A percentile compares a stretch with the other conserved stretches of the same genome.
phyloP scores from a whole-genome alignment of 92 coral and sea anemone species.

The Galaxea fascicularis region DNA sequence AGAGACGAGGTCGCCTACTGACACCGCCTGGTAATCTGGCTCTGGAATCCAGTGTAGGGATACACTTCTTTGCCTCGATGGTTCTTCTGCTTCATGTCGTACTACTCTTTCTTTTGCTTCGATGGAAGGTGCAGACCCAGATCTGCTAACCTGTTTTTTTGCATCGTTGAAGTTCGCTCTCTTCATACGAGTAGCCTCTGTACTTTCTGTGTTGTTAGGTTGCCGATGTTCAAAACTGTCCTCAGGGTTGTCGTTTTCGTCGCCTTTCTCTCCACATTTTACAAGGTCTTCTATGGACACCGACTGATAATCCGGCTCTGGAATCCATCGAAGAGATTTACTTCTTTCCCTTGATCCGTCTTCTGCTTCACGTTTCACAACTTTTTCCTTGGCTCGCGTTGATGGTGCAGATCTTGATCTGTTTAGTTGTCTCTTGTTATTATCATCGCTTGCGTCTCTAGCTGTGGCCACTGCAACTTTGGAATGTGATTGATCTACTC shows the following conservation, averaged over 20 bases:
- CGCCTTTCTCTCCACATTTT: neutral
- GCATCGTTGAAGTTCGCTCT: neutral
- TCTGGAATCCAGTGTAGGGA: slow-evolving; percentile 61
- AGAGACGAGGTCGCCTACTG: slow-evolving; percentile 35
- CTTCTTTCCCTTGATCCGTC: neutral
- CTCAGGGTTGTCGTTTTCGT: neutral
- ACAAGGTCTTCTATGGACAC: slow-evolving; percentile 38
- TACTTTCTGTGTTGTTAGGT: neutral
- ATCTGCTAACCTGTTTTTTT: slow-evolving; percentile 50
- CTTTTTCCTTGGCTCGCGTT: slow-evolving; percentile 44
- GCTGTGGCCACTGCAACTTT: neutral
- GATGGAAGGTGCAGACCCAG: slow-evolving; percentile 74
- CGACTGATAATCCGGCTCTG: slow-evolving; percentile 67
- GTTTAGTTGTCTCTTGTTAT: slow-evolving; percentile 22
- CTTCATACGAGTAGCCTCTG: neutral
- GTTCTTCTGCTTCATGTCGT: neutral
- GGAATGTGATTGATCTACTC: neutral
- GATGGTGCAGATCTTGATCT: slow-evolving; percentile 75
- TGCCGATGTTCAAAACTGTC: neutral
- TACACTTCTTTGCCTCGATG: neutral
- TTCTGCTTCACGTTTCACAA: neutral
- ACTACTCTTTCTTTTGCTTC: slow-evolving; percentile 55
- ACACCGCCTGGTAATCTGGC: slow-evolving; percentile 63
- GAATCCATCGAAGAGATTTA: slow-evolving; percentile 37
- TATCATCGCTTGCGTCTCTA: neutral